phyloP scores from a whole-genome alignment of 1,140 invertebrate species.

The Drosophila teissieri region DNA sequence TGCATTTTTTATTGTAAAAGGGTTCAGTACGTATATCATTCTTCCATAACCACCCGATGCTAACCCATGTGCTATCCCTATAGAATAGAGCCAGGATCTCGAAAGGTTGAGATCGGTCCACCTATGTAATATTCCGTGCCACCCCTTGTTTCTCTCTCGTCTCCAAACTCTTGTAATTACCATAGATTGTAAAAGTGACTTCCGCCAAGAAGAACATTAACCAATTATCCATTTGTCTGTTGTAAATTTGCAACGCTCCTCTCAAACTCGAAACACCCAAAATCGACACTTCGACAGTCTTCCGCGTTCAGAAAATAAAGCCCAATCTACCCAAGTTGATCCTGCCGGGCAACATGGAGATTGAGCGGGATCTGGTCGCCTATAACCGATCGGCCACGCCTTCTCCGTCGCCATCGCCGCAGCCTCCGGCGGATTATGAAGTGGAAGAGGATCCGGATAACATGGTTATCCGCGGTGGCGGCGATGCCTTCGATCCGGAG shows the following conservation, averaged over 20 bases:
- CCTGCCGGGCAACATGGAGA: slow-evolving; percentile 77
- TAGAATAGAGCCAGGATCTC: slow-evolving; percentile 34
- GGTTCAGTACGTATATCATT: slow-evolving; percentile 41
- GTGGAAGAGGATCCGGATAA: slow-evolving; percentile 83
- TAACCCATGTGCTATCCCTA: slow-evolving; percentile 40
- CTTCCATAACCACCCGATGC: slow-evolving; percentile 40
- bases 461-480: slow-evolving; percentile 73
- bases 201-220: slow-evolving; percentile 56
- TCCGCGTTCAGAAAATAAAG: slow-evolving; percentile 83
- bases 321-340: slow-evolving; percentile 84
- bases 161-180: slow-evolving; percentile 65
- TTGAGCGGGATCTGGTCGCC: slow-evolving; percentile 52
- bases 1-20: slow-evolving; percentile 17
- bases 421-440: slow-evolving; percentile 77
- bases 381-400: slow-evolving; percentile 53
- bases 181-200: slow-evolving; percentile 56
- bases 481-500: slow-evolving; percentile 74
- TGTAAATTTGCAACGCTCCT: slow-evolving; percentile 59
- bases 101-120: slow-evolving; percentile 16
- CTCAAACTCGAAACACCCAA: slow-evolving; percentile 65
- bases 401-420: slow-evolving; percentile 75
- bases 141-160: slow-evolving; percentile 25
- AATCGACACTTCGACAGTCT: slow-evolving; percentile 58
- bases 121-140: slow-evolving; percentile 25
- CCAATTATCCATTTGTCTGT: slow-evolving; percentile 75